Conservation (phyloP, 2,113 vertebrate genomes). For the Ifrita kowaldi region DNA sequence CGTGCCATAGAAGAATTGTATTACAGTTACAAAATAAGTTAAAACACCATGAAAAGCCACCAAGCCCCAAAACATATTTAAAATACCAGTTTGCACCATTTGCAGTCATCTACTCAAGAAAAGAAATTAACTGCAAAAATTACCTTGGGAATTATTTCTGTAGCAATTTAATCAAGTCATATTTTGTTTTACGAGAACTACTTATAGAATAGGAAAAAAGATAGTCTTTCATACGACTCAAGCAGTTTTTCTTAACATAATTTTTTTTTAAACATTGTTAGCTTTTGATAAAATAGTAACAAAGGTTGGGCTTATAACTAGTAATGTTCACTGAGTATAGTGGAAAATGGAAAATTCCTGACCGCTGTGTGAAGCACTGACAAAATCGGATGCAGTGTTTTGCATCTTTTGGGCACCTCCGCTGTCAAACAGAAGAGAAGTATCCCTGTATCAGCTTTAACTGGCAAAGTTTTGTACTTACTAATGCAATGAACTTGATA, state of each 20-base stretch:
- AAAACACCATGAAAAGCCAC: background rate
- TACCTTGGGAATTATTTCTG: background rate
- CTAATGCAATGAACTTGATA: background rate
- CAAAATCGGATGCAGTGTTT: background rate
- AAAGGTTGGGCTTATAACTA: background rate
- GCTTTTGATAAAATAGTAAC: background rate
- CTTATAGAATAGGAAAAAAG: background rate
- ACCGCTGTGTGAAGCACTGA: background rate
- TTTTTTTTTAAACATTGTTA: background rate
- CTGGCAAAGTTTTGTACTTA: background rate
- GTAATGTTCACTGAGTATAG: background rate
- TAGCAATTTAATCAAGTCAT: background rate
- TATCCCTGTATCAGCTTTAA: background rate
- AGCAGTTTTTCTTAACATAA: background rate
- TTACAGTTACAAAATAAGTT: background rate
- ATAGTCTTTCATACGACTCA: background rate
- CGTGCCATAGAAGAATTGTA: background rate
- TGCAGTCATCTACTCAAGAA: background rate
- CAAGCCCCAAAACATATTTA: background rate
- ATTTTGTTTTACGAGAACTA: background rate
- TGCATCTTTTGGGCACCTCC: background rate
- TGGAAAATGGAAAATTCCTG: background rate
- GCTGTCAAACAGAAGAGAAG: background rate
- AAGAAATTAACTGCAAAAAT: background rate
- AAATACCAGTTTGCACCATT: background rate